Base-by-base conservation (phyloP, 2,797 vertebrate species). In the Melanotaenia parkinsoni region DNA sequence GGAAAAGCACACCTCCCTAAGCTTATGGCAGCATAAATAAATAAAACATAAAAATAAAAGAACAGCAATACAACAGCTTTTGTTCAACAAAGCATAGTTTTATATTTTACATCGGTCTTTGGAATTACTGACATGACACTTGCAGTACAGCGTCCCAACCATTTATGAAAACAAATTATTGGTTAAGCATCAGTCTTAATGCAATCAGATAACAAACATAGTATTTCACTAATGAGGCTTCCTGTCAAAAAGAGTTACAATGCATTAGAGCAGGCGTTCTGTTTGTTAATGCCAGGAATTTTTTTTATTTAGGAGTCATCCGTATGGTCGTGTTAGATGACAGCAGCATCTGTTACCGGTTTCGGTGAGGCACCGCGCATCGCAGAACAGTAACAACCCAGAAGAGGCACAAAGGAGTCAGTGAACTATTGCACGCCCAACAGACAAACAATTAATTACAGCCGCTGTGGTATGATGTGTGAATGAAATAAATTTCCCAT, bases 401-500 rank as follows among this genome's bases (percentile, higher is more conserved):
- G 72, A 73, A 79, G 88, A 90, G 80, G 63, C 87, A 94, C 94
- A 93, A 91, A 90, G 84, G 86, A 94, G 84, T 91, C 90, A 85
- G 77, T 92, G 90, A 94, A 94, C 92, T 94, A 91, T 92, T 80
- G 89, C 85, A 79, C 85, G 67, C 78, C 70, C 72, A 92, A 92
- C 88, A 89, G 86, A 89, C 76, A 81, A 85, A 82, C 92, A 94
- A 95, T 95, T 95, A 94, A 95, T 95, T 94, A 93, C 85, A 90
- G 86, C 83, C 86, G 88, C 86, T 88, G 88, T 89, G 88, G 87
- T 93, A 84, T 87, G 87, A 92, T 89, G 93, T 92, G 93, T 89
- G 89, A 94, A 94, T 89, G 81, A 94, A 94, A 94, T 92, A 93
- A 82, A 93, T 93, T 92, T 91, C 77, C 90, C 86, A 73, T 87